These are phyloP conservation scores for Coptodon rendalli DNA, from an alignment of 2,113 vertebrate genomes.

Conservation along the genomic window DNA sequence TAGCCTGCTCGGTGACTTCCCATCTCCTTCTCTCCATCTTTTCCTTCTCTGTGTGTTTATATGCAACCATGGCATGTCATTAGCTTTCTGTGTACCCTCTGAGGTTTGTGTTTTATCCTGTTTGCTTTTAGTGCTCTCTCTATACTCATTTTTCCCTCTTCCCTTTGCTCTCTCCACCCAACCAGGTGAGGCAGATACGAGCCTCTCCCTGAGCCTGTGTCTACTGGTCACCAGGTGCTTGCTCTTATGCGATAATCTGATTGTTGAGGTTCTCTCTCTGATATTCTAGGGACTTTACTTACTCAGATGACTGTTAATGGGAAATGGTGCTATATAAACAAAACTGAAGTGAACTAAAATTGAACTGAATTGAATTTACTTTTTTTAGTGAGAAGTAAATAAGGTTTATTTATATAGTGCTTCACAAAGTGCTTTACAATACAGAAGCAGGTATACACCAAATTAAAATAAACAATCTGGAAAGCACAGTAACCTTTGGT, in stretches of 20 bases:
- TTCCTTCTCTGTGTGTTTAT: background rate
- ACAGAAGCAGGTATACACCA: background rate
- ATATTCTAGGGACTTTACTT: background rate
- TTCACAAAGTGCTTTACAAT: background rate
- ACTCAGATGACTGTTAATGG: background rate
- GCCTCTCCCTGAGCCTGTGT: background rate
- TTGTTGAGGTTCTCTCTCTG: background rate
- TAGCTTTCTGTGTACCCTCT: background rate
- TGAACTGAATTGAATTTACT: background rate
- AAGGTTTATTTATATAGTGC: background rate
- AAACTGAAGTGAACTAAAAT: background rate
- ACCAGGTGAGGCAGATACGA: background rate
- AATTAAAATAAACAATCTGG: background rate
- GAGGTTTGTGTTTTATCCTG: background rate
- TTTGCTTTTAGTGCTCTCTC: background rate
- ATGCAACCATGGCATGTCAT: background rate
- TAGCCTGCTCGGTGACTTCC: background rate
- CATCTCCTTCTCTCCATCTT: background rate
- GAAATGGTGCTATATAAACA: background rate
- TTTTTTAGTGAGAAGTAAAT: background rate
- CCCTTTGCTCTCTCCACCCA: background rate
- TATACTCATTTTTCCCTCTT: background rate
- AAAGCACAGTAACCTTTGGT: background rate
- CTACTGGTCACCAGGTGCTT: background rate
- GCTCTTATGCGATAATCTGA: background rate